Evolutionary conservation across 2,888 invertebrate genomes (phyloP).

Genomic region (Alentia gelatinosa): DNA sequence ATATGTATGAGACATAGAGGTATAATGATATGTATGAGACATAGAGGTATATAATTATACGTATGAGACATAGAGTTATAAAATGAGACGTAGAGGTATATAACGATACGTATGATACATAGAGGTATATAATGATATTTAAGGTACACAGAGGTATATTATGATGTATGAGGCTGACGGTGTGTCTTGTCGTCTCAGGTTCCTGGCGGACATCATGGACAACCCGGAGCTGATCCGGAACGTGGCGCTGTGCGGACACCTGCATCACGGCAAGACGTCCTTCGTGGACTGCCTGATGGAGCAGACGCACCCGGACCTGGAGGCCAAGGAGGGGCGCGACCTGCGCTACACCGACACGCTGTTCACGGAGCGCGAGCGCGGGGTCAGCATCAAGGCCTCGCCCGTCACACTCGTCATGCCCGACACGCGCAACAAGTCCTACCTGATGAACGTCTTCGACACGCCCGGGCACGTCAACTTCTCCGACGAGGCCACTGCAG

Average conservation of each 20-base stretch:
- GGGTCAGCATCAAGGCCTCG: slow-evolving; percentile 82
- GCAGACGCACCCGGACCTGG: slow-evolving; percentile 96
- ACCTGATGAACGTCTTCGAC: slow-evolving; percentile 97
- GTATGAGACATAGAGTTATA: too few relatives aligned
- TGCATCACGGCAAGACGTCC: slow-evolving; percentile 99
- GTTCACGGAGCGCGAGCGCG: slow-evolving; percentile 91
- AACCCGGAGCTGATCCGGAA: slow-evolving; percentile 96
- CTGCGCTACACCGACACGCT: slow-evolving; percentile 90
- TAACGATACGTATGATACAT: too few relatives aligned
- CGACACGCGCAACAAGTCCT: slow-evolving; percentile 97
- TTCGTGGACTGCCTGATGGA: slow-evolving; percentile 97
- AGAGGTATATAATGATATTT: too few relatives aligned
- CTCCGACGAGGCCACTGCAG: slow-evolving; percentile 98
- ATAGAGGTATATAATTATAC: too few relatives aligned
- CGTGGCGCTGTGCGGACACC: slow-evolving; percentile 95
- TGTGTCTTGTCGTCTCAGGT: slow-evolving; percentile 87
- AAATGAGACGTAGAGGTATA: too few relatives aligned
- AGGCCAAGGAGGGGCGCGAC: slow-evolving; percentile 81
- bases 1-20: too few relatives aligned
- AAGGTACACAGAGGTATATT: too few relatives aligned
- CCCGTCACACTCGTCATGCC: slow-evolving; percentile 96
- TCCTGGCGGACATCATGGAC: slow-evolving; percentile 98
- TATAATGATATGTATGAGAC: too few relatives aligned
- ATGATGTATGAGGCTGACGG: too few relatives aligned
- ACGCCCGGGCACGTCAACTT: slow-evolving; percentile 98